A percentile compares a stretch with the other conserved stretches of the same genome.
These are phyloP conservation scores for Oxyura jamaicensis DNA, from an alignment of 2,113 vertebrate genomes.

Conservation along the genomic window DNA sequence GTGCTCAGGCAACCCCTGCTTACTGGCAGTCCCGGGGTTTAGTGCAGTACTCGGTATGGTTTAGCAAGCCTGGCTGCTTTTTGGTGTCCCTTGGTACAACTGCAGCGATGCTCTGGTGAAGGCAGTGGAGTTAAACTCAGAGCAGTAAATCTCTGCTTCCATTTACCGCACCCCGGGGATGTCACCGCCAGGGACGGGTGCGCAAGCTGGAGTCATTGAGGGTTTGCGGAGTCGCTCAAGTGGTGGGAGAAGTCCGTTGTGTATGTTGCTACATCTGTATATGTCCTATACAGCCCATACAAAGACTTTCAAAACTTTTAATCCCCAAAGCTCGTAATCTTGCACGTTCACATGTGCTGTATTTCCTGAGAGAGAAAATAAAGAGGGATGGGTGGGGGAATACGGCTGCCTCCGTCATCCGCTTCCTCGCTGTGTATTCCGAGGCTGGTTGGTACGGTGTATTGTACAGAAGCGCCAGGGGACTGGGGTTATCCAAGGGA, in stretches of 20 bases:
- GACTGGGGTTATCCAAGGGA: not conserved
- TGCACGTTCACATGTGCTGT: not conserved
- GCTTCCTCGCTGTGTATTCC: not conserved
- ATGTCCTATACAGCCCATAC: not conserved
- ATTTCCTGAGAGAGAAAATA: conserved; percentile 49
- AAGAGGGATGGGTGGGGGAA: not conserved
- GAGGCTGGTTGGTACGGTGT: accelerated
- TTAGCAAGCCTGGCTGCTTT: not conserved
- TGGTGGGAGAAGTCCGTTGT: not conserved
- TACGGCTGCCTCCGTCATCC: not conserved
- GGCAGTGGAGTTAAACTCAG: not conserved
- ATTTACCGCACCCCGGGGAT: not conserved
- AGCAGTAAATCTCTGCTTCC: not conserved
- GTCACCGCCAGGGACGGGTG: no score
- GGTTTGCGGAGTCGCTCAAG: not conserved
- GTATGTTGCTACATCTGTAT: accelerated
- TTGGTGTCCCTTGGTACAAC: not conserved
- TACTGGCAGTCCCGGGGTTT: not conserved
- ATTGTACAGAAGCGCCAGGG: not conserved
- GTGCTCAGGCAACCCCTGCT: not conserved
- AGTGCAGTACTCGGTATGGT: not conserved
- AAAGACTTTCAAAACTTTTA: not conserved
- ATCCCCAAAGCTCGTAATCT: not conserved
- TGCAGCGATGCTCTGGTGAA: not conserved
- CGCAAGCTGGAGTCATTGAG: not conserved